A percentile compares a stretch with the other conserved stretches of the same genome.
Evolutionary conservation across 2,113 vertebrate genomes (phyloP).

Genomic region (Equus przewalskii): DNA sequence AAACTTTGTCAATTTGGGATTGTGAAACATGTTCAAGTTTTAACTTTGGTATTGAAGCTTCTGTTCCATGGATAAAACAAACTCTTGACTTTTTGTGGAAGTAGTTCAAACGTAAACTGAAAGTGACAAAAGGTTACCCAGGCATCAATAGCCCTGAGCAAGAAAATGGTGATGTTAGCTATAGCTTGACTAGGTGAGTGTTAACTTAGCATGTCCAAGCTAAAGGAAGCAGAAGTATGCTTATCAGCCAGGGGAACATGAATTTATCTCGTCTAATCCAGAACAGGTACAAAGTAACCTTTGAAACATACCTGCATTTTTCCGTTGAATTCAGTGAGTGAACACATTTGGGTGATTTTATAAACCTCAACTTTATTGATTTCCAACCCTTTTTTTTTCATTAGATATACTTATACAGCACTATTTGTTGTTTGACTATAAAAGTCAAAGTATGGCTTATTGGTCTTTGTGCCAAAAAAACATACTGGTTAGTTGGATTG

Average conservation of each 20-base stretch:
- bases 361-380: neutral
- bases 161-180: neutral
- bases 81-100: neutral
- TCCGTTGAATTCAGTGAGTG: neutral
- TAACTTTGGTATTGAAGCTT: neutral
- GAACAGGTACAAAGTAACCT: neutral
- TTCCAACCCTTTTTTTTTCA: neutral
- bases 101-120: neutral
- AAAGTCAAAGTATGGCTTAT: slow-evolving; percentile 20
- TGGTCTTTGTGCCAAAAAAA: neutral
- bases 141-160: neutral
- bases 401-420: neutral
- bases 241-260: neutral
- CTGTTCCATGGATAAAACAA: neutral
- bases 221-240: neutral
- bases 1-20: neutral
- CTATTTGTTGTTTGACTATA: neutral
- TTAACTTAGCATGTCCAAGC: neutral
- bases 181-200: neutral
- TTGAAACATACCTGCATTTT: neutral
- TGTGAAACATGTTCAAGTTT: neutral
- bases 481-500: slow-evolving; percentile 34
- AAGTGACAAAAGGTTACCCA: neutral
- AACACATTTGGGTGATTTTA: neutral
- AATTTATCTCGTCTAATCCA: neutral